Evolutionary conservation across 2,888 invertebrate species (phyloP).

Genomic region (Tiliacea citrago): DNA sequence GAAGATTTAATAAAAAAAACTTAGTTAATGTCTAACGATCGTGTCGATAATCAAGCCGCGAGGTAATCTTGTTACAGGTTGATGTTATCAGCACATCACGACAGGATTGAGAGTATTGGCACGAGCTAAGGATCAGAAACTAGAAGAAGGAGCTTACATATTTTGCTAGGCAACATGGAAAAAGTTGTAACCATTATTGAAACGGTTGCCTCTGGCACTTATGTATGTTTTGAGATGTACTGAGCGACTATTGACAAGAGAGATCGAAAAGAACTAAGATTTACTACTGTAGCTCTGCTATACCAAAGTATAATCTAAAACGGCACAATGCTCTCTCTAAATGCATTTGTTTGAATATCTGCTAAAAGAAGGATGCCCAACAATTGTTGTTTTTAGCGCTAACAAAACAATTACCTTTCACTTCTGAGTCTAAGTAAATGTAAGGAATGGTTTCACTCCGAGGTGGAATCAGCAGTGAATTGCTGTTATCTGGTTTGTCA

Average conservation of each 20-base stretch:
- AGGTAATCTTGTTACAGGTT: constrained; percentile 17
- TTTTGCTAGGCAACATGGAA: neutral
- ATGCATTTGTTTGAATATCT: neutral
- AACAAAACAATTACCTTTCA: too few species aligned
- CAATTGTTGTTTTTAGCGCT: too few species aligned
- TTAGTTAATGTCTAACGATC: too few species aligned
- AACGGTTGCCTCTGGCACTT: neutral
- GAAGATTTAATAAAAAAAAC: too few species aligned
- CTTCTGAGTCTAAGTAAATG: too few species aligned
- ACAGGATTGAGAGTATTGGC: neutral
- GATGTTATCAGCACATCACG: constrained; percentile 15
- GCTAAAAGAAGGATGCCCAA: too few species aligned
- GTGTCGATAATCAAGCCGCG: constrained; percentile 15
- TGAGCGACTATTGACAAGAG: too few species aligned
- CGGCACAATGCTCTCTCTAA: neutral
- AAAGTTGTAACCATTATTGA: neutral
- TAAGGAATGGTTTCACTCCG: too few species aligned
- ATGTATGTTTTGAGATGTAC: neutral
- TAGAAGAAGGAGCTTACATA: neutral
- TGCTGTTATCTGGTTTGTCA: too few species aligned
- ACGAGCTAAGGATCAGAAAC: neutral
- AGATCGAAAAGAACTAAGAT: neutral
- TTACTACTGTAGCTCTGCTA: neutral
- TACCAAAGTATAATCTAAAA: neutral
- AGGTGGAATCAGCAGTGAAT: too few species aligned